Evolutionary conservation across 92 coral and sea anemone genomes (phyloP), one percentile per base, ranked within the genome.

Genomic region (Zoanthus solanderi): DNA sequence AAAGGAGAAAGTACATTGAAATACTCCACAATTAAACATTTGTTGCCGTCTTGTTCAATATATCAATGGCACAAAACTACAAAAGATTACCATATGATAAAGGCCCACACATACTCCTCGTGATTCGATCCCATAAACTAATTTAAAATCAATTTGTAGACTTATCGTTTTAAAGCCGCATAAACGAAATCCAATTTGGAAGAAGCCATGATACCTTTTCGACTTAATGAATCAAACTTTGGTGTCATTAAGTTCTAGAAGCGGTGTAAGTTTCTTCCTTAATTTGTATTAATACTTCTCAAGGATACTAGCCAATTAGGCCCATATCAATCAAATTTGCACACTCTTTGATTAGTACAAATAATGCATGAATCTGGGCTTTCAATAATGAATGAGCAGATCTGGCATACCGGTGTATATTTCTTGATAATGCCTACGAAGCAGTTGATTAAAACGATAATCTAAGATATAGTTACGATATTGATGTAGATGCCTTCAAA

Each of bases 191-290:
- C 85, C 85, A 81, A 81, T 81, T 81, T 81, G 18, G n/a, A 66
- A 16, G 50, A 67, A 29, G 85, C 58, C 60, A 81, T 81, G 85
- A 81, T 81, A 81, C 75, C 85, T 71, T 67, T 77, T 81, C 14
- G 30, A 44, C 9, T 66, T 81, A 81, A 81, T 81, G 85, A 81
- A 81, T 81, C 85, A 53, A 81, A 81, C 85, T 81, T 81, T 81
- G 29, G 75, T 34, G 23, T 65, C 87, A 88, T 91, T 85, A 92
- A 73, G 47, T 67, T 83, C 86, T 73, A 77, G 83, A 91, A 83
- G 92, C 75, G 75, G 85, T 91, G 87, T 90, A 91, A 71, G 89
- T 95, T 93, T 93, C 94, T 89, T 53, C 77, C 78, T 88, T 95
- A 83, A 95, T 95, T 93, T 91, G 82, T 46, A 89, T 72, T 91